Conservation (phyloP, 1,140 invertebrate genomes). For the Neoseiulus cucumeris region DNA sequence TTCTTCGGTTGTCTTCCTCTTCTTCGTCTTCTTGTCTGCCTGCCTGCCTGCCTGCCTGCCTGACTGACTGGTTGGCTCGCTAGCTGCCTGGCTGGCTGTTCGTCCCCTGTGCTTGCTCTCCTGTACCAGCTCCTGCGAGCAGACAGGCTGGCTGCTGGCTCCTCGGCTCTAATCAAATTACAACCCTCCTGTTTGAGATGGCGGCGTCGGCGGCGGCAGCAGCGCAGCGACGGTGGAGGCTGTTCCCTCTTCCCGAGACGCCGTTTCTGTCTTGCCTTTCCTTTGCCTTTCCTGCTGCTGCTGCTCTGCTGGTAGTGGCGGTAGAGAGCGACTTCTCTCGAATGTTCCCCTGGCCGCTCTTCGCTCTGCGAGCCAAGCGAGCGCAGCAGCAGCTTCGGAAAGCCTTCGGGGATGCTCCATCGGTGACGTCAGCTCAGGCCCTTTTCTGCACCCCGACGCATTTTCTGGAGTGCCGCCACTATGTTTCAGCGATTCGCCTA, state of each 20-base stretch:
- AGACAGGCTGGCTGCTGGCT: neutral
- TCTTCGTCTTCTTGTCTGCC: neutral
- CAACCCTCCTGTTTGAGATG: slow-evolving; percentile 11
- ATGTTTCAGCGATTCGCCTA: too few relatives aligned
- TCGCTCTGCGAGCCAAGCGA: neutral
- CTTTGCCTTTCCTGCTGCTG: neutral
- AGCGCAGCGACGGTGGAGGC: neutral
- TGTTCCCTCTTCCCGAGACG: neutral
- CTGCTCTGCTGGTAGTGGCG: neutral
- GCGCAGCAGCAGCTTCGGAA: neutral
- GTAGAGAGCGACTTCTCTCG: neutral
- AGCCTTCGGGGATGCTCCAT: too few relatives aligned
- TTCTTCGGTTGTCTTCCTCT: too few relatives aligned
- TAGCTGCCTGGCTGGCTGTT: neutral
- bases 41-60: too few relatives aligned
- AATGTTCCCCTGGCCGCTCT: neutral
- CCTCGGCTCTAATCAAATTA: slow-evolving; percentile 11
- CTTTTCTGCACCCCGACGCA: too few relatives aligned
- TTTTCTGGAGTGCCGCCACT: too few relatives aligned
- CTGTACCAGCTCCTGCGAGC: too few relatives aligned
- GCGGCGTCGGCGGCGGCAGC: neutral
- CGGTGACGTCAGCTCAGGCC: too few relatives aligned
- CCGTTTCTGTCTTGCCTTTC: neutral
- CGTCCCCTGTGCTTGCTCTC: neutral
- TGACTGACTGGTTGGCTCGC: neutral